Evolutionary conservation across 2,797 vertebrate species (phyloP), one percentile per base, ranked within the genome.

Genomic region (Argyrosomus regius): DNA sequence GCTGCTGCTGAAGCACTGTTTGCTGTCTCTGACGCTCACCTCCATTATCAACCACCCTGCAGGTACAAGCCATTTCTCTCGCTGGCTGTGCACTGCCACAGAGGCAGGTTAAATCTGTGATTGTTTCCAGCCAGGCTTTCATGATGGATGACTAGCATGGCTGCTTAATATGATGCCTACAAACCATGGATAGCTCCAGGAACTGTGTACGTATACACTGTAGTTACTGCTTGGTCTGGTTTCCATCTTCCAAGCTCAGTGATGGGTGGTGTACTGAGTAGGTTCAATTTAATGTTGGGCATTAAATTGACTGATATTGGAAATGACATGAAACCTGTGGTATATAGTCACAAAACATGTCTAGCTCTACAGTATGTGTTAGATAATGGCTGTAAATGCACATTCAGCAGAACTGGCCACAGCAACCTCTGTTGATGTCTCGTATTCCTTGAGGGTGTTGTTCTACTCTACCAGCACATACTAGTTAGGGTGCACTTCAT

Each of bases 61-160:
- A 90, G 91, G 86, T 87, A 88, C 72, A 80, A 91, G 66, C 77
- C 82, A 90, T 93, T 92, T 83, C 85, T 91, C 88, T 88, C 65
- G 12, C 72, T 10, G 65, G 66, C 86, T 78, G 85, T 77, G 82
- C 76, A 20, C 70, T 79, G 88, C 86, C 81, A 89, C 85, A 81
- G 78, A 81, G 52, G 81, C 78, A 81, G 86, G 86, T 85, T 90
- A 76, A 86, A 88, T 81, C 82, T 86, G 78, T 91, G 88, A 93
- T 94, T 92, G 88, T 92, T 93, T 89, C 79, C 58, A 89, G 77
- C 87, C 77, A 74, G 78, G 73, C 83, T 69, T 80, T 72, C 52
- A 76, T 92, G 92, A 94, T 93, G 90, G 89, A 94, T 92, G 87
- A 91, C 85, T 68, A 75, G 67, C 80, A 84, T 71, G 87, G 82